phyloP scores from a whole-genome alignment of 92 coral and sea anemone genomes.

The Porites cylindrica region DNA sequence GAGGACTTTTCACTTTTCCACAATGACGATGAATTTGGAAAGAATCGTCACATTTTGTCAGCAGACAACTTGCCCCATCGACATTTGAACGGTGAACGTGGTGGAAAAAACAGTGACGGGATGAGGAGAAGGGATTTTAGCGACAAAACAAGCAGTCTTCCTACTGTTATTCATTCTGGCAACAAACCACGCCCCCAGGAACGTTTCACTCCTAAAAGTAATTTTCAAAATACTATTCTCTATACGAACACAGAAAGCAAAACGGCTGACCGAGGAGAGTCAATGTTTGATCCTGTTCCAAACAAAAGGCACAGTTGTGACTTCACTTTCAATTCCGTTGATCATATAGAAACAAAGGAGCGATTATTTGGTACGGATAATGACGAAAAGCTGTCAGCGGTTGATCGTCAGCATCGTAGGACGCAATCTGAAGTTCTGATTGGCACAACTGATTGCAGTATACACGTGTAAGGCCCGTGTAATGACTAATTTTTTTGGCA shows the following conservation, averaged over 20 bases:
- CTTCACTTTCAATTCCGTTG: slow-evolving; percentile 4
- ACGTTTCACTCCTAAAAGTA: not conserved
- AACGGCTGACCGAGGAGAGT: not conserved
- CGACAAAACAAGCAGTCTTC: slow-evolving; percentile 25
- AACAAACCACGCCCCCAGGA: not conserved
- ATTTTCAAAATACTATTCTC: not conserved
- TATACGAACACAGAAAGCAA: not conserved
- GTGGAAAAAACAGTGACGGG: not conserved
- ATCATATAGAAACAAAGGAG: slow-evolving; percentile 9
- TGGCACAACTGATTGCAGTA: slow-evolving; percentile 6
- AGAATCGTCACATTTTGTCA: slow-evolving; percentile 8
- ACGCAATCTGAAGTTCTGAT: slow-evolving; percentile 41
- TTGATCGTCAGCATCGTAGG: slow-evolving; percentile 13
- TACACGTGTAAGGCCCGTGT: slow-evolving; percentile 18
- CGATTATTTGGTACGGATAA: not conserved
- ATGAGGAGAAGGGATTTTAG: not conserved
- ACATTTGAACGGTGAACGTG: not conserved
- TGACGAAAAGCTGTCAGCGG: slow-evolving; percentile 19
- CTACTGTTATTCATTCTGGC: slow-evolving; percentile 29
- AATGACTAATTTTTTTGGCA: not conserved
- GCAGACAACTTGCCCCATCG: slow-evolving; percentile 40
- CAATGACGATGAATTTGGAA: slow-evolving; percentile 21
- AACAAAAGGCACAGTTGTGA: slow-evolving; percentile 42
- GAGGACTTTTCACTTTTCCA: slow-evolving; percentile 56
- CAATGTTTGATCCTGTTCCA: not conserved